phyloP scores from a whole-genome alignment of 2,797 vertebrate genomes.

The Molossus alvarezi region DNA sequence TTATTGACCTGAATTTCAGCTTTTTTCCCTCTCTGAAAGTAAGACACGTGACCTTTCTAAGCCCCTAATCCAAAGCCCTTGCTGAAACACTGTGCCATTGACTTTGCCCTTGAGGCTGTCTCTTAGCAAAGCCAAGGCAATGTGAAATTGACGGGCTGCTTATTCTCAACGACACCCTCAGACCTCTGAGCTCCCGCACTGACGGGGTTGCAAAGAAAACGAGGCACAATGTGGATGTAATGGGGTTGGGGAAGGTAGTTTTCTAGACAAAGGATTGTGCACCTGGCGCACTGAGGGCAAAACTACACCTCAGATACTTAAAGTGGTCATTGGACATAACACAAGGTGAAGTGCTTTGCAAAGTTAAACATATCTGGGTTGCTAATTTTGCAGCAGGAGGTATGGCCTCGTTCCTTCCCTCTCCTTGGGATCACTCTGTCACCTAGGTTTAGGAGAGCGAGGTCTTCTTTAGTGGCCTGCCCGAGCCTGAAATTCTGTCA shows the following conservation, averaged over 20 bases:
- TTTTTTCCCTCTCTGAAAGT: conserved; percentile 23
- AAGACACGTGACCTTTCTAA: conserved; percentile 59
- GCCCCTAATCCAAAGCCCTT: conserved; percentile 7
- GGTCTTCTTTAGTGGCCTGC: neutral
- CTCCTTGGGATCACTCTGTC: neutral
- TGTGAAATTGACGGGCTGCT: neutral
- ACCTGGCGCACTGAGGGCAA: neutral
- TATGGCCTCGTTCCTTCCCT: neutral
- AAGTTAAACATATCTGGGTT: neutral
- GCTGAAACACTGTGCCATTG: conserved; percentile 56
- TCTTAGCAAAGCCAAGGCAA: conserved; percentile 12
- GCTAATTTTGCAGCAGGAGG: neutral
- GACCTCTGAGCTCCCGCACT: neutral
- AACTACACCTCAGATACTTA: neutral
- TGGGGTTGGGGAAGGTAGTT: neutral
- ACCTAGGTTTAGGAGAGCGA: neutral
- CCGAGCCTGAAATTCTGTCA: neutral
- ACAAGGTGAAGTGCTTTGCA: neutral
- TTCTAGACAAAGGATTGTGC: neutral
- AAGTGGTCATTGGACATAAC: neutral
- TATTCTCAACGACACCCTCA: neutral
- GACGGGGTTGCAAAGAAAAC: neutral
- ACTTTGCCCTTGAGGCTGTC: conserved; percentile 9
- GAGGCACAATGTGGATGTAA: neutral
- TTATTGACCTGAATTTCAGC: conserved; percentile 74